phyloP scores from a whole-genome alignment of 2,113 vertebrate genomes.

The Cololabis saira region DNA sequence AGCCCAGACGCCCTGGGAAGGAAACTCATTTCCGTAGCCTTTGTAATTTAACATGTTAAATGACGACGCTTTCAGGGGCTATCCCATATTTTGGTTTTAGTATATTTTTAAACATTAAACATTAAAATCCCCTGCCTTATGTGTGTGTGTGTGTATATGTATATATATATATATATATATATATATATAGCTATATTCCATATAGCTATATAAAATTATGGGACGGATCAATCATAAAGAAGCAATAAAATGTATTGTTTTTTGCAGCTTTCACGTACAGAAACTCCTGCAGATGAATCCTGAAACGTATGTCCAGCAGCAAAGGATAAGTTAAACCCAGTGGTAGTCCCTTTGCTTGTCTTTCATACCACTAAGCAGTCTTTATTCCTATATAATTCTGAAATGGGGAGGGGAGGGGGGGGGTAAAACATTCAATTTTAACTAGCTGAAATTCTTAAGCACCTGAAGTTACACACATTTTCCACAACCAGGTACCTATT shows the following conservation, averaged over 20 bases:
- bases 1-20: too few species aligned
- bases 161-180: too few species aligned
- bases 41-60: too few species aligned
- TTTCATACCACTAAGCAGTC: background rate
- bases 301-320: too few species aligned
- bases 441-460: background rate
- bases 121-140: too few species aligned
- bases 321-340: background rate
- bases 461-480: background rate
- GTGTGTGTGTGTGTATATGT: too few species aligned
- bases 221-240: background rate
- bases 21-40: too few species aligned
- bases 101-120: too few species aligned
- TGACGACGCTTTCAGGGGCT: too few species aligned
- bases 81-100: too few species aligned
- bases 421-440: background rate
- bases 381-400: background rate
- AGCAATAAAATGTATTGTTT: background rate
- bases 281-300: background rate
- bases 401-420: too few species aligned
- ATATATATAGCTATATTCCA: too few species aligned
- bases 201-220: background rate
- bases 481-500: background rate
- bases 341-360: background rate
- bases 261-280: background rate